Evolutionary conservation across 2,113 vertebrate genomes (phyloP), one percentile per base, ranked within the genome.

Genomic region (Oreotrochilus melanogaster): DNA sequence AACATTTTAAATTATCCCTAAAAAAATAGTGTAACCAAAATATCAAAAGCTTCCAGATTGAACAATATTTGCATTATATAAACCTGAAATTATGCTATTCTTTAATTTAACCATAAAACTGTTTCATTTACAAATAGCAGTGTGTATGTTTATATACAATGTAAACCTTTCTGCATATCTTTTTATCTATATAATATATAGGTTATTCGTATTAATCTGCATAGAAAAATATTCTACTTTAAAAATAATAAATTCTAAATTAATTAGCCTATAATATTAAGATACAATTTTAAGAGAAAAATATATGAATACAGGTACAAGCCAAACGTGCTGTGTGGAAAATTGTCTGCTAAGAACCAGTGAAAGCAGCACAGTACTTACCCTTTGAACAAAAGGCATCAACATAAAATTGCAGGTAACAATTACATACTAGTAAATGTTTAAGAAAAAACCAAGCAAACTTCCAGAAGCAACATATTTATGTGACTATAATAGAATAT

Each of bases 281-380:
- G 74, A 83, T 75, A 95, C 11, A 85, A 76, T 84, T 92, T 86
- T 56, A 62, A 76, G 50, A 82, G 31, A 54, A 91, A 95, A 81
- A 86, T 8, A 37, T 42, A 64, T 22, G 11, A 90, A 57, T 72
- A 74, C 13, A 50, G 33, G 25, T 89, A 78, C 69, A 87, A 87
- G 51, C 48, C 78, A 43, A 88, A 90, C 1, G 35, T 86, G 72
- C 71, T 92, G 56, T 87, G 67, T 82, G 75, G 84, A 73, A 86
- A 88, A 93, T 48, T 78, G 42, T 95, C 66, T 88, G 93, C 96
- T 95, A 96, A 91, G 92, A 97, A 97, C 66, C 74, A 75, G 57
- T 95, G 96, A 94, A 97, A 96, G 73, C 93, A 97, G 95, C 89
- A 96, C 92, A 97, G 97, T 98, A 98, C 98, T 98, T 98, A 98